These are phyloP conservation scores for Drosophila dunni DNA, from an alignment of 1,140 invertebrate genomes.

Conservation along the genomic window DNA sequence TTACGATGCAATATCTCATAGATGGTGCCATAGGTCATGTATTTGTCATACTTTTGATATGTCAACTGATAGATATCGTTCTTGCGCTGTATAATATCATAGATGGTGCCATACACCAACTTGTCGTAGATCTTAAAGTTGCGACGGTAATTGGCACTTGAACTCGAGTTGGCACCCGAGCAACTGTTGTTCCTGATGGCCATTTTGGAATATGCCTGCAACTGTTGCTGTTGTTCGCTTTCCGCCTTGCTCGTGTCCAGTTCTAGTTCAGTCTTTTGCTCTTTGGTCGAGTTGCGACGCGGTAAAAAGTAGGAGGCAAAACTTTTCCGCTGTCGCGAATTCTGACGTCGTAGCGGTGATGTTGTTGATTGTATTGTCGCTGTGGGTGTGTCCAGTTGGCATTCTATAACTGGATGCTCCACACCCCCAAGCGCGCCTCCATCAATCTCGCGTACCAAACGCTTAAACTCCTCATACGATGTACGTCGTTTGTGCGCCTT, in stretches of 20 bases:
- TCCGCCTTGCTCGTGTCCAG: slow-evolving; percentile 26
- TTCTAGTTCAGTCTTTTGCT: slow-evolving; percentile 58
- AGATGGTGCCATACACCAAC: slow-evolving; percentile 82
- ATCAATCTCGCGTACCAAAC: slow-evolving; percentile 79
- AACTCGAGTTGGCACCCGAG: slow-evolving; percentile 7
- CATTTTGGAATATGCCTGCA: slow-evolving; percentile 47
- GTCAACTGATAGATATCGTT: slow-evolving; percentile 81
- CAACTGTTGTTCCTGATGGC: slow-evolving; percentile 29
- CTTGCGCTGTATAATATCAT: slow-evolving; percentile 84
- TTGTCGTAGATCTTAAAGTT: slow-evolving; percentile 84
- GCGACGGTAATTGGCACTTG: slow-evolving; percentile 56
- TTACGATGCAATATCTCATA: slow-evolving; percentile 84
- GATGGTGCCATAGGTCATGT: slow-evolving; percentile 84
- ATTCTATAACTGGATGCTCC: slow-evolving; percentile 31
- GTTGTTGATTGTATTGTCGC: slow-evolving; percentile 17
- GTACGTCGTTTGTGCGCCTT: slow-evolving; percentile 83
- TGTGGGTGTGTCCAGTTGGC: slow-evolving; percentile 38
- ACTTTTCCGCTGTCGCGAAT: slow-evolving; percentile 80
- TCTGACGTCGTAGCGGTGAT: slow-evolving; percentile 75
- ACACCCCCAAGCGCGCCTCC: slow-evolving; percentile 43
- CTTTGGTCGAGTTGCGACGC: slow-evolving; percentile 68
- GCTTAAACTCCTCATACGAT: slow-evolving; percentile 84
- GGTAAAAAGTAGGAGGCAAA: slow-evolving; percentile 77
- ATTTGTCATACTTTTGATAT: slow-evolving; percentile 83
- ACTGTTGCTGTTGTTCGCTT: slow-evolving; percentile 32